Evolutionary conservation across 2,113 vertebrate species (phyloP).

Genomic region (Callorhinus ursinus): DNA sequence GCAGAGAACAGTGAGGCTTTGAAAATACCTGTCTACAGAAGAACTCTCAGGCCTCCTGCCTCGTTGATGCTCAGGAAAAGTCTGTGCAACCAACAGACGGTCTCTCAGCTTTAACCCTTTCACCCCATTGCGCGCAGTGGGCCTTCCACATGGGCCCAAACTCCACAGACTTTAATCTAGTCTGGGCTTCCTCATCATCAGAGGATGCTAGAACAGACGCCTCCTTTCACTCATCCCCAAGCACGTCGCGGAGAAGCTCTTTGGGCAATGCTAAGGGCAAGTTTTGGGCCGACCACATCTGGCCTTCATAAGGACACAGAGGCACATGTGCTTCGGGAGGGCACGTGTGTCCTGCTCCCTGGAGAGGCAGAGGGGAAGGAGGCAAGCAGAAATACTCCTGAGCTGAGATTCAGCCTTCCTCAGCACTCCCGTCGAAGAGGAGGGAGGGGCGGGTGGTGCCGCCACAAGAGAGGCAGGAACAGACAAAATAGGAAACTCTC

Average conservation of each 20-base stretch:
- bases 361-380: background rate
- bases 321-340: background rate
- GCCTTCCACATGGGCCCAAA: background rate
- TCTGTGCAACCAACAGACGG: rapidly evolving
- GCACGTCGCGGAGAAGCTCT: rapidly evolving
- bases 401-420: background rate
- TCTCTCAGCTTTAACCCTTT: background rate
- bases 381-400: background rate
- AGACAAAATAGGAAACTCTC: constrained; percentile 73
- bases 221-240: background rate
- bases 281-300: too few relatives aligned
- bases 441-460: background rate
- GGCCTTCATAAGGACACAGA: background rate
- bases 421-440: background rate
- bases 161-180: background rate
- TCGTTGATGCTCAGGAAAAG: background rate
- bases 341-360: background rate
- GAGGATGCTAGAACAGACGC: background rate
- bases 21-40: background rate
- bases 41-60: background rate
- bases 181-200: background rate
- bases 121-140: rapidly evolving
- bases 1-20: background rate
- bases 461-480: constrained; percentile 54
- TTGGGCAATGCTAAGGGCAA: background rate